Percentiles rank a stretch among this genome's conserved stretches.
These are phyloP conservation scores for Notarius quadriscutis DNA, from an alignment of 2,113 vertebrate species.

Conservation along the genomic window DNA sequence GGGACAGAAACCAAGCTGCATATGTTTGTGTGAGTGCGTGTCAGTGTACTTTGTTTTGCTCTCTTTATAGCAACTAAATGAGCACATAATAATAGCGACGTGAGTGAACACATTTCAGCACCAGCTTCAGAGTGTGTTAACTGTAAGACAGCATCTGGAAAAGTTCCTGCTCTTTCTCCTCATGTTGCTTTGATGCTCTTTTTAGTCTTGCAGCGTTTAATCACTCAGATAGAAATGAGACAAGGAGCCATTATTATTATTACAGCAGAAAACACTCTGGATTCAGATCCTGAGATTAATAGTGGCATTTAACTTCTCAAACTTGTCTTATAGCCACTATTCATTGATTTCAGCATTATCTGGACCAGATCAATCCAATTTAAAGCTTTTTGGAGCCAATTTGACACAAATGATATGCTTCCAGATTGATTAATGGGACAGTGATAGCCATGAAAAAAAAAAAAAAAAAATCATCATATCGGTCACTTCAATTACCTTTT, in stretches of 20 bases:
- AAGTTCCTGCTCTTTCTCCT: constrained; percentile 37
- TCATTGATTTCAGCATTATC: constrained; percentile 76
- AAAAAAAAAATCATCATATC: constrained; percentile 77
- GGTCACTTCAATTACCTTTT: constrained; percentile 72
- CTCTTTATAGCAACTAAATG: constrained; percentile 28
- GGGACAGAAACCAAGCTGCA: constrained; percentile 22
- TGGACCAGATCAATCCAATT: constrained; percentile 76
- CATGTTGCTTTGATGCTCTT: constrained; percentile 31
- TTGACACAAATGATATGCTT: constrained; percentile 69
- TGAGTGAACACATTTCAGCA: constrained; percentile 20
- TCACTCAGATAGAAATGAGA: constrained; percentile 20
- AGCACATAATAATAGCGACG: constrained; percentile 13
- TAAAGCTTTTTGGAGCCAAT: constrained; percentile 65
- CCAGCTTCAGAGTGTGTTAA: constrained; percentile 20
- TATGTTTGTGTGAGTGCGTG: constrained; percentile 29
- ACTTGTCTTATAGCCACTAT: constrained; percentile 73
- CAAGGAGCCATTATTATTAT: constrained; percentile 45
- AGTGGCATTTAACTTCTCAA: constrained; percentile 65
- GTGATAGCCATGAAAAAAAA: constrained; percentile 75
- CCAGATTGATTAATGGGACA: constrained; percentile 69
- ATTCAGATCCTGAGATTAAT: constrained; percentile 70
- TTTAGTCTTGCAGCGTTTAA: constrained; percentile 24
- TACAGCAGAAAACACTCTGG: constrained; percentile 57
- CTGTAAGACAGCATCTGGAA: constrained; percentile 31
- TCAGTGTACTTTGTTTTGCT: background rate